phyloP scores from a whole-genome alignment of 2,113 vertebrate genomes.

The Brienomyrus longianalis region DNA sequence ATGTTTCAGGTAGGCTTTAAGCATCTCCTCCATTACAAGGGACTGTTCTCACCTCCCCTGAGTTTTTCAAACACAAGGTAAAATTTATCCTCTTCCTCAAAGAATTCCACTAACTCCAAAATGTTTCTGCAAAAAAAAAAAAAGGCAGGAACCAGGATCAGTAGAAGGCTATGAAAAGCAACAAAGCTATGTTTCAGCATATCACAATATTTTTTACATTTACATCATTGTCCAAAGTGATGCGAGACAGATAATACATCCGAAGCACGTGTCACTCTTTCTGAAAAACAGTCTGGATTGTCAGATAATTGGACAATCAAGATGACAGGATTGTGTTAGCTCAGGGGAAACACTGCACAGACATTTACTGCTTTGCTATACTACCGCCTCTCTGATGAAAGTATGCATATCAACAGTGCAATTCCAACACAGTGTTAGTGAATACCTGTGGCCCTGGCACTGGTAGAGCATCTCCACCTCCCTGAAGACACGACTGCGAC shows the following conservation, averaged over 20 bases:
- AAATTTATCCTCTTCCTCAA: conserved; percentile 96
- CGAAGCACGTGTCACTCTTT: not conserved
- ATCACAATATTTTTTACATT: not conserved
- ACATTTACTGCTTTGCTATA: not conserved
- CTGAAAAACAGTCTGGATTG: not conserved
- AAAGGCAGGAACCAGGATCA: not conserved
- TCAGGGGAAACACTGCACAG: not conserved
- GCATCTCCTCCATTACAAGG: not conserved
- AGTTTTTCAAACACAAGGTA: conserved; percentile 98
- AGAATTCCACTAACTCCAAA: conserved; percentile 93
- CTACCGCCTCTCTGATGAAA: not conserved
- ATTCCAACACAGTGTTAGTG: not conserved
- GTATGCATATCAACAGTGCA: not conserved
- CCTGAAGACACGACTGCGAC: conserved; percentile 86
- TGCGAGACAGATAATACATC: not conserved
- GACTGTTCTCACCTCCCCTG: conserved; percentile 69
- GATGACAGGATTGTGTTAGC: not conserved
- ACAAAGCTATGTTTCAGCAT: not conserved
- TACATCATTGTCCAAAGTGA: not conserved
- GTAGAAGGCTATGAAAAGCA: not conserved
- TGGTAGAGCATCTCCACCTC: conserved; percentile 99
- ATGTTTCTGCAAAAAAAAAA: conserved; percentile 70
- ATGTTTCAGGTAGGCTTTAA: not conserved
- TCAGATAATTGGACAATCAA: not conserved
- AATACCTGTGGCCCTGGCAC: conserved; percentile 96